Percentiles rank a stretch among this genome's conserved stretches.
phyloP scores from a whole-genome alignment of 2,113 vertebrate genomes.

The Zosterops lateralis region DNA sequence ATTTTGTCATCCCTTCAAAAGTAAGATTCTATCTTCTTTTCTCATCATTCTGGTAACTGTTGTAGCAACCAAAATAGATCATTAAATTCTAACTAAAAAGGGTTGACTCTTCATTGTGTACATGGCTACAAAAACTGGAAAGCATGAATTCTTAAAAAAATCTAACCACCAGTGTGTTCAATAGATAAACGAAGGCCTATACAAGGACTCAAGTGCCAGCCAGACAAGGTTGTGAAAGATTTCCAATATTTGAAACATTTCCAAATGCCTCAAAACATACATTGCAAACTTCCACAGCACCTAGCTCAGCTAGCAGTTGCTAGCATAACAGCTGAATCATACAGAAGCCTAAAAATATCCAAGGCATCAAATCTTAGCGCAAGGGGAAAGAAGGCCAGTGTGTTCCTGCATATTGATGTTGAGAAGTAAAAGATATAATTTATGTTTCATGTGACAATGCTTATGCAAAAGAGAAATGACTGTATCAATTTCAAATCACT shows the following conservation, averaged over 20 bases:
- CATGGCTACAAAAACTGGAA: not conserved
- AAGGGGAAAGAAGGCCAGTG: not conserved
- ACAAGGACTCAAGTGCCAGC: not conserved
- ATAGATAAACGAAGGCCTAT: not conserved
- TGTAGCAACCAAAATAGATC: not conserved
- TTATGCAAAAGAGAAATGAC: not conserved
- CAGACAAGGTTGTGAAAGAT: not conserved
- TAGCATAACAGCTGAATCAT: conserved; percentile 45
- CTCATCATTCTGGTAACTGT: not conserved
- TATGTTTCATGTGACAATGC: not conserved
- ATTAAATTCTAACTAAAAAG: not conserved
- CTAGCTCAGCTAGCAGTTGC: conserved; percentile 30
- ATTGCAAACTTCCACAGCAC: conserved; percentile 38
- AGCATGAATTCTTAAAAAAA: not conserved
- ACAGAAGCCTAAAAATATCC: conserved; percentile 8
- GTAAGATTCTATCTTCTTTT: not conserved
- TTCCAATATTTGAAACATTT: conserved; percentile 43
- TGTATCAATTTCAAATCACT: not conserved
- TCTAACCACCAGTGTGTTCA: not conserved
- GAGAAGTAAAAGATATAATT: not conserved
- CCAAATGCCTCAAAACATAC: conserved; percentile 53
- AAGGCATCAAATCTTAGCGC: not conserved
- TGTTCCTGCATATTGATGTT: not conserved
- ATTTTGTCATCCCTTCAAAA: not conserved
- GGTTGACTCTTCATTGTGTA: not conserved